phyloP scores from a whole-genome alignment of 1,140 invertebrate genomes.

The Eueides isabella region DNA sequence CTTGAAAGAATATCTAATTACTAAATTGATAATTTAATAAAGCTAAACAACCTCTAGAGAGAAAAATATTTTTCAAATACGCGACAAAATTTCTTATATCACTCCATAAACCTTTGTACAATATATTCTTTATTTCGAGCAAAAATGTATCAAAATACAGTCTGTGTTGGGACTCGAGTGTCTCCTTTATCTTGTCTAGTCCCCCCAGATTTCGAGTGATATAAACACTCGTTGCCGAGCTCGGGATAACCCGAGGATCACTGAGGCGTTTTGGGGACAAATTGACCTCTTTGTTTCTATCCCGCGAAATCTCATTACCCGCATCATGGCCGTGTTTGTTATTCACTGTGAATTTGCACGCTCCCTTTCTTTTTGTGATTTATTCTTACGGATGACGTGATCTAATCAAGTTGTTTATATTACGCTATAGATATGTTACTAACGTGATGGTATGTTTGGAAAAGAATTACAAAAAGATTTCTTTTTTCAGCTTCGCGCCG shows the following conservation, averaged over 20 bases:
- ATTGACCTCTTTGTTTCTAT: slow-evolving; percentile 61
- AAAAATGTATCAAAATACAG: slow-evolving; percentile 15
- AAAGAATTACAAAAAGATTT: no score
- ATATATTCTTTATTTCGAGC: not conserved
- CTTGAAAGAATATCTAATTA: no score
- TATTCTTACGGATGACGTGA: not conserved
- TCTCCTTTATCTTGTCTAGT: slow-evolving; percentile 47
- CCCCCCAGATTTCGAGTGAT: slow-evolving; percentile 58
- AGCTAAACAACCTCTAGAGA: not conserved
- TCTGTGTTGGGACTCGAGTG: slow-evolving; percentile 19
- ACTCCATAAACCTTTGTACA: not conserved
- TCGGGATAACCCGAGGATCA: slow-evolving; percentile 58
- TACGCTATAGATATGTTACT: not conserved
- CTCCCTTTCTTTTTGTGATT: slow-evolving; percentile 18
- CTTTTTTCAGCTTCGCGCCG: no score
- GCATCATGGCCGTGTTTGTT: slow-evolving; percentile 50
- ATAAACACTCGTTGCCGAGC: slow-evolving; percentile 58
- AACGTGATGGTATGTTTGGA: no score
- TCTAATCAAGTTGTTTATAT: not conserved
- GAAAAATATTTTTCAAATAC: not conserved
- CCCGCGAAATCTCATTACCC: slow-evolving; percentile 60
- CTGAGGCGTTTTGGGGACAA: slow-evolving; percentile 53
- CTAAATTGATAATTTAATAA: no score
- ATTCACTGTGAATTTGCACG: slow-evolving; percentile 29
- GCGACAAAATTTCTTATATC: not conserved